Percentiles rank a stretch among this genome's conserved stretches.
These are phyloP conservation scores for Hypomecis punctinalis DNA, from an alignment of 2,888 invertebrate genomes.

Conservation along the genomic window DNA sequence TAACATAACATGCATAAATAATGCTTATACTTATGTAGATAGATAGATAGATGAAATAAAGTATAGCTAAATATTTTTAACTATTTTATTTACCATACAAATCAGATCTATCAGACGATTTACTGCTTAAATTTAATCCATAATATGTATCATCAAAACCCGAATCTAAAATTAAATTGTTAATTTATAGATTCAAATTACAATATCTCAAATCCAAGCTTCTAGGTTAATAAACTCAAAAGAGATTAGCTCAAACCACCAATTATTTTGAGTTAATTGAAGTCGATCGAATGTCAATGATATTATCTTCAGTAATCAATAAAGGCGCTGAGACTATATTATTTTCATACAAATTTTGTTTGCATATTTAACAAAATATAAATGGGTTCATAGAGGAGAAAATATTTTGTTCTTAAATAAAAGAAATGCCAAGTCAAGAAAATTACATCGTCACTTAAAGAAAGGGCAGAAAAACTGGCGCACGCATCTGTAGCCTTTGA, in stretches of 20 bases:
- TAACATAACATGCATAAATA: too few relatives aligned
- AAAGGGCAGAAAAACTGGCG: constrained; percentile 11
- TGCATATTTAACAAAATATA: neutral
- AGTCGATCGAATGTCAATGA: constrained; percentile 15
- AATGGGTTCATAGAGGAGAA: neutral
- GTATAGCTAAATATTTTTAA: too few relatives aligned
- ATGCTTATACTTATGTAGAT: too few relatives aligned
- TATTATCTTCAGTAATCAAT: neutral
- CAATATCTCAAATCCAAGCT: constrained; percentile 30
- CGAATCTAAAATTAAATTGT: neutral
- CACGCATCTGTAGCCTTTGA: constrained; percentile 43
- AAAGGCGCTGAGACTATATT: too few relatives aligned
- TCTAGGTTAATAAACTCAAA: constrained; percentile 26
- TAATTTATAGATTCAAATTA: constrained; percentile 24
- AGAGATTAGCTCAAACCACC: constrained; percentile 25
- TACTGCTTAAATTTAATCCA: neutral
- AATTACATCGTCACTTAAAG: neutral
- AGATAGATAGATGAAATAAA: too few relatives aligned
- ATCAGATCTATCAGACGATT: too few relatives aligned
- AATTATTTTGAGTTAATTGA: constrained; percentile 21
- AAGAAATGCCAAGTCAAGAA: neutral
- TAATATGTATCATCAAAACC: neutral
- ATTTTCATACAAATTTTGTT: neutral
- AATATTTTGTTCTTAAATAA: too few relatives aligned
- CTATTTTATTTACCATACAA: too few relatives aligned